Base-by-base conservation (phyloP, 2,888 invertebrate species). In the Archaeoteleia sp. region DNA sequence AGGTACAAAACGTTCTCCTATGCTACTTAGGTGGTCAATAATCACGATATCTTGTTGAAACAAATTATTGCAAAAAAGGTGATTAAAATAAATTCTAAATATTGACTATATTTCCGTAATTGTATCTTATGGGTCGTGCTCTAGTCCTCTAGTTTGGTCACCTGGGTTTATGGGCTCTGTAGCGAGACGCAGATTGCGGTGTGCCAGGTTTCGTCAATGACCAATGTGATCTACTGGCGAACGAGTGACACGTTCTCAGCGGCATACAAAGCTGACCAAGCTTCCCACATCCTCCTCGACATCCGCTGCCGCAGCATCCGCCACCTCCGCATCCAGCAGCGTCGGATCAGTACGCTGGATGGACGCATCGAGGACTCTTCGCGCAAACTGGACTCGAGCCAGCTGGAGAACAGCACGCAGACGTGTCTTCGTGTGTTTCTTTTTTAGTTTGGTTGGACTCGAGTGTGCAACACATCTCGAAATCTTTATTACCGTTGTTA, bases 221-320 rank as follows among this genome's bases (percentile, higher is more conserved):
- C 67, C 80, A 80, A 0, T 78, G 73, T 2, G 78, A 78, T 15
- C 62, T 69, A 14, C 68, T 45, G 30, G 63, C 57, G 29, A 65
- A 65, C 9, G 72, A 53, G 39, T 60, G 67, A 8, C 75, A 79
- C 2, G 75, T 65, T 62, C 63, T 76, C 9, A 70, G 29, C 2
- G 80, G 78, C 60, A 75, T 61, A 67, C 77, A 82, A 5, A 57
- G 71, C 42, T 77, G 79, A 12, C 78, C 80, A 9, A 76, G 69
- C 62, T 78, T 78, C 35, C 78, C 79, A 51, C 81, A 80, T 51
- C 80, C 74, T 34, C 80, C 79, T 10, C 78, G 74, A 58, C 81
- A 80, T 65, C 82, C 79, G 39, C 74, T 45, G n/a, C 80, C 79
- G 61, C 82, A 81, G 45, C 74, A 78, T 67, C 81, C 80, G 27